phyloP scores from a whole-genome alignment of 1,140 invertebrate genomes.

The Thaumetopoea pityocampa region DNA sequence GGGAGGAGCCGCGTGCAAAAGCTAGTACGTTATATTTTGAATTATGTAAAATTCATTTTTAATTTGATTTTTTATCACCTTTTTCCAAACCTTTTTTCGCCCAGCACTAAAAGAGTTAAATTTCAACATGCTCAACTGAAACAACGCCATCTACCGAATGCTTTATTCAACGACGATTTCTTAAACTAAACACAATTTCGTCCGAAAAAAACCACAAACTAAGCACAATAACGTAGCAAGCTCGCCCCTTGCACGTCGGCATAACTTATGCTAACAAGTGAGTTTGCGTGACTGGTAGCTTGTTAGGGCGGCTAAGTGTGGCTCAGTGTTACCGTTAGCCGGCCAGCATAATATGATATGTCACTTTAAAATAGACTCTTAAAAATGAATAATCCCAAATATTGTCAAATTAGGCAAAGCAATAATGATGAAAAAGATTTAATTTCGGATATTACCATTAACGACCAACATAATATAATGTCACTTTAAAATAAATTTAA shows the following conservation, averaged over 20 bases:
- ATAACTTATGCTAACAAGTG: constrained; percentile 36
- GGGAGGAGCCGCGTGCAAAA: too few species aligned
- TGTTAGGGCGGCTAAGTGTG: constrained; percentile 8
- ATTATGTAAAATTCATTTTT: too few species aligned
- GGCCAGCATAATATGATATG: background rate
- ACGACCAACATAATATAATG: too few species aligned
- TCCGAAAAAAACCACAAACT: constrained; percentile 25
- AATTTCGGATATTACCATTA: too few species aligned
- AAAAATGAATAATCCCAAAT: background rate
- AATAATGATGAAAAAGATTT: too few species aligned
- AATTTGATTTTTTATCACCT: too few species aligned
- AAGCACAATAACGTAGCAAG: constrained; percentile 33
- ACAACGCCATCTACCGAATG: constrained; percentile 7
- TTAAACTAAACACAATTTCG: constrained; percentile 20
- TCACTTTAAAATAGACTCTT: background rate
- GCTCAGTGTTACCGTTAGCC: constrained; percentile 8
- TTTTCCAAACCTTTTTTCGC: too few species aligned
- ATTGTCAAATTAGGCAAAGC: too few species aligned
- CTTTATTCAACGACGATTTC: too few species aligned
- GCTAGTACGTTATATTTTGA: too few species aligned
- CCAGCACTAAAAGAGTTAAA: too few species aligned
- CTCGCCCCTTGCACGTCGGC: constrained; percentile 28
- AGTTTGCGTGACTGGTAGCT: constrained; percentile 28
- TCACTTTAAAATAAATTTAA: too few species aligned
- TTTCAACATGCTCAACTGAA: constrained; percentile 2